These are phyloP conservation scores for Choreutis nemorana DNA, from an alignment of 2,888 invertebrate genomes.

Conservation along the genomic window DNA sequence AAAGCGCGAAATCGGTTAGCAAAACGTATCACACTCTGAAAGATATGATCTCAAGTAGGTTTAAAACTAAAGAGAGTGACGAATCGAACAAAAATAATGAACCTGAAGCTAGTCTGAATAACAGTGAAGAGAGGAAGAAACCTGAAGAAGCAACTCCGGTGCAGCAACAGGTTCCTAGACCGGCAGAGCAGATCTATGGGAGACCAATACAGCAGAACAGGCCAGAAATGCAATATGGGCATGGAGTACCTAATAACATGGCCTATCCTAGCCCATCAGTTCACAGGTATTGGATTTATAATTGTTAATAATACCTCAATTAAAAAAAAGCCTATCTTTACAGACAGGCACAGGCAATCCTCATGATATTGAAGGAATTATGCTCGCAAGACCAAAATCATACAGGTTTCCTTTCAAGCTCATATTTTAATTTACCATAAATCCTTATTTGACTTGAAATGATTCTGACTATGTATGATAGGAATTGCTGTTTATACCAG, in stretches of 20 bases:
- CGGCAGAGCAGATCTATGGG: slow-evolving; percentile 69
- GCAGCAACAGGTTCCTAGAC: slow-evolving; percentile 44
- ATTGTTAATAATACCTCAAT: no score
- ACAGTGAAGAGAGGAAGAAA: slow-evolving; percentile 67
- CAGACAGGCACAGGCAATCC: no score
- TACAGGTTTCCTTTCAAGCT: no score
- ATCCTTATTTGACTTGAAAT: no score
- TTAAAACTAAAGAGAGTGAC: slow-evolving; percentile 70
- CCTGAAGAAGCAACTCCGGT: slow-evolving; percentile 46
- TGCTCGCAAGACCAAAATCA: no score
- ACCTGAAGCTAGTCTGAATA: slow-evolving; percentile 64
- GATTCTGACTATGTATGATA: no score
- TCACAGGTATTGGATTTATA: slow-evolving; percentile 56
- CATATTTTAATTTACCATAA: no score
- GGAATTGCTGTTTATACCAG: no score
- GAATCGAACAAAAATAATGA: slow-evolving; percentile 63
- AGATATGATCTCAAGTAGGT: slow-evolving; percentile 83
- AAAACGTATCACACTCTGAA: slow-evolving; percentile 84
- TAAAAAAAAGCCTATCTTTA: no score
- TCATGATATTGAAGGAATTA: no score
- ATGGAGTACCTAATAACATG: slow-evolving; percentile 47
- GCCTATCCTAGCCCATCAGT: slow-evolving; percentile 53
- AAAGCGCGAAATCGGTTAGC: slow-evolving; percentile 72
- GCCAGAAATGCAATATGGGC: slow-evolving; percentile 54
- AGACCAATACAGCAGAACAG: slow-evolving; percentile 63